phyloP scores from a whole-genome alignment of 2,113 vertebrate genomes.

The Apteryx owenii region DNA sequence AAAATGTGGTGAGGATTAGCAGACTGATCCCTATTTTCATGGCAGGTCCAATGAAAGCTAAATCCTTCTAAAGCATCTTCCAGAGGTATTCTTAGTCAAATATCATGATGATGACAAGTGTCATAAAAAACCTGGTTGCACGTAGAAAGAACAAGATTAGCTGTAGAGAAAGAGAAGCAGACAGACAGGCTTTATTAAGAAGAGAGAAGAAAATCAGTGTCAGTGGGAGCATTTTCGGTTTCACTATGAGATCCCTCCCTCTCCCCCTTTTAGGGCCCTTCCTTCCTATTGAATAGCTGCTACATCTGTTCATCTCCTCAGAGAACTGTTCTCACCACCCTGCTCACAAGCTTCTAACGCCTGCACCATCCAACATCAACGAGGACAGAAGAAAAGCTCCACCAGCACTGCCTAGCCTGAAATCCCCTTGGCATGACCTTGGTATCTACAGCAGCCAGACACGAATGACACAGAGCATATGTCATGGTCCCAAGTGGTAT shows the following conservation, averaged over 20 bases:
- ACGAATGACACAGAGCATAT: no score
- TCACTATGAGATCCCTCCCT: fast-evolving
- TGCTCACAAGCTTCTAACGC: no score
- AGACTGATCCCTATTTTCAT: background rate
- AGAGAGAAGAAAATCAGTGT: background rate
- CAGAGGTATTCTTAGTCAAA: background rate
- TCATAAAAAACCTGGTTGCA: fast-evolving
- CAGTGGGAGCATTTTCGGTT: fast-evolving
- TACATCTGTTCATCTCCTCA: no score
- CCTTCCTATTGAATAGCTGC: no score
- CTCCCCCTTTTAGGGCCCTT: background rate
- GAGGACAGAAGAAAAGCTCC: no score
- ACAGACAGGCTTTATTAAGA: background rate
- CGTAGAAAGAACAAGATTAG: fast-evolving
- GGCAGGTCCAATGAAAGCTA: background rate
- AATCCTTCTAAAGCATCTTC: background rate
- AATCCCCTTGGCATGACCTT: no score
- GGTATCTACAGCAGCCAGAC: no score
- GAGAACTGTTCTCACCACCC: no score
- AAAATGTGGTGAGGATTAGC: background rate
- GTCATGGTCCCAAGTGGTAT: no score
- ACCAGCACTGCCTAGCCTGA: no score
- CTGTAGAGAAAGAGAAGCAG: background rate
- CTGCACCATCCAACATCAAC: no score
- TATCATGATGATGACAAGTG: fast-evolving